phyloP scores from a whole-genome alignment of 2,888 invertebrate species.

The Rhingia rostrata region DNA sequence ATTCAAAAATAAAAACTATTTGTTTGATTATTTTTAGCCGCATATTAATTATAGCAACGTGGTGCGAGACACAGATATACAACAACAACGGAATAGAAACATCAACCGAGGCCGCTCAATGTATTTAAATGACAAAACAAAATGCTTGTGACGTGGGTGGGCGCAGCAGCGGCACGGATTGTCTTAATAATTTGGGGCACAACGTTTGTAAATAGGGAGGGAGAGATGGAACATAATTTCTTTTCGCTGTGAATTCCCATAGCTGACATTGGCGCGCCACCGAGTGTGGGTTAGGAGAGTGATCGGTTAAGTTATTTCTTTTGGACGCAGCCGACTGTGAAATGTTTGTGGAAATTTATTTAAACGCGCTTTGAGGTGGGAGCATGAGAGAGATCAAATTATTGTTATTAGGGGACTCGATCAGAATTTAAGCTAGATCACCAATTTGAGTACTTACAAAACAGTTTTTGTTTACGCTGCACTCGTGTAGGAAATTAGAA shows the following conservation, averaged over 20 bases:
- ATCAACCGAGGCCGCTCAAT: slow-evolving; percentile 32
- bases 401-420: not conserved
- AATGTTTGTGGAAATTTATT: slow-evolving; percentile 17
- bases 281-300: slow-evolving; percentile 9
- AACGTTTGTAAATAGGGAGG: slow-evolving; percentile 40
- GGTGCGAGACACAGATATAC: slow-evolving; percentile 27
- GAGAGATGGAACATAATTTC: slow-evolving; percentile 37
- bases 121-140: slow-evolving; percentile 21
- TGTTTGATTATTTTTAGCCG: slow-evolving; percentile 69
- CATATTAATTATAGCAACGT: slow-evolving; percentile 71
- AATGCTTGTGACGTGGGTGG: slow-evolving; percentile 24
- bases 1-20: slow-evolving; percentile 45
- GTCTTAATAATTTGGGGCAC: slow-evolving; percentile 49
- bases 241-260: not conserved
- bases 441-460: not conserved
- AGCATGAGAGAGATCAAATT: not conserved
- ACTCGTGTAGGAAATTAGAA: too few species aligned
- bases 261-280: not conserved
- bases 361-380: slow-evolving; percentile 20
- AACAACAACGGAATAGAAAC: slow-evolving; percentile 6
- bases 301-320: slow-evolving; percentile 28
- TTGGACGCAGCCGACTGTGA: slow-evolving; percentile 51
- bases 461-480: not conserved
- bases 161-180: slow-evolving; percentile 28
- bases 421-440: not conserved